Conservation (phyloP, 2,113 vertebrate species). For the Colistium nudipinnis region DNA sequence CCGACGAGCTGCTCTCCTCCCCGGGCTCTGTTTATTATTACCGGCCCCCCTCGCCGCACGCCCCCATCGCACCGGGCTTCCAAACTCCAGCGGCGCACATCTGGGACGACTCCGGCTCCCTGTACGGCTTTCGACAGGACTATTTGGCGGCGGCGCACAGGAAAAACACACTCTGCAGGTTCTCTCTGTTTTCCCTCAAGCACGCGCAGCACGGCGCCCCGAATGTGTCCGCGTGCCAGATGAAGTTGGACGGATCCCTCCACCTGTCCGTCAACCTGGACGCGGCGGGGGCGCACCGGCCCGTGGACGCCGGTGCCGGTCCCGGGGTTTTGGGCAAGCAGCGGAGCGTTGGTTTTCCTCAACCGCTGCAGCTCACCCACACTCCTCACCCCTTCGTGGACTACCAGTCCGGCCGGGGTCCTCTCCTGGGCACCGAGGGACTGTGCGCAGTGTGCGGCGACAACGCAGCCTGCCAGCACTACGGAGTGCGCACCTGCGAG, state of each 20-base stretch:
- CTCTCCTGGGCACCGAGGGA: conserved; percentile 87
- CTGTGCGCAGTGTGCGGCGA: conserved; percentile 96
- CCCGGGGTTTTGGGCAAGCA: conserved; percentile 84
- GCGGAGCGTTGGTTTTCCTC: conserved; percentile 86
- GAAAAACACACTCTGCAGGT: conserved; percentile 89
- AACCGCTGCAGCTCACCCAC: conserved; percentile 87
- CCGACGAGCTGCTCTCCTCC: conserved; percentile 90
- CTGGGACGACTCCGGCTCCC: conserved; percentile 92
- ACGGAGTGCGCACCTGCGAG: conserved; percentile 93
- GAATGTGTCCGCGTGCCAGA: conserved; percentile 88
- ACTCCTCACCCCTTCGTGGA: conserved; percentile 90
- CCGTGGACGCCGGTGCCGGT: conserved; percentile 85
- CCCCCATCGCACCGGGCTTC: conserved; percentile 83
- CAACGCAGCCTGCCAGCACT: conserved; percentile 95
- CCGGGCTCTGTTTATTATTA: conserved; percentile 93
- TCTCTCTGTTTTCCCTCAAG: conserved; percentile 95
- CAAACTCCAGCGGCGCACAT: conserved; percentile 85
- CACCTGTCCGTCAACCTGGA: conserved; percentile 88
- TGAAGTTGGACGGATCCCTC: conserved; percentile 92
- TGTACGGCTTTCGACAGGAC: conserved; percentile 92
- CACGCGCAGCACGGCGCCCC: conserved; percentile 87
- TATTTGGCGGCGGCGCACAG: conserved; percentile 91
- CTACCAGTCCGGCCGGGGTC: conserved; percentile 84
- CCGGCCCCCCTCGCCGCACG: conserved; percentile 89
- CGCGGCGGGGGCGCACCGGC: conserved; percentile 82